Evolutionary conservation across 2,113 vertebrate genomes (phyloP).

Genomic region (Menidia beryllina): DNA sequence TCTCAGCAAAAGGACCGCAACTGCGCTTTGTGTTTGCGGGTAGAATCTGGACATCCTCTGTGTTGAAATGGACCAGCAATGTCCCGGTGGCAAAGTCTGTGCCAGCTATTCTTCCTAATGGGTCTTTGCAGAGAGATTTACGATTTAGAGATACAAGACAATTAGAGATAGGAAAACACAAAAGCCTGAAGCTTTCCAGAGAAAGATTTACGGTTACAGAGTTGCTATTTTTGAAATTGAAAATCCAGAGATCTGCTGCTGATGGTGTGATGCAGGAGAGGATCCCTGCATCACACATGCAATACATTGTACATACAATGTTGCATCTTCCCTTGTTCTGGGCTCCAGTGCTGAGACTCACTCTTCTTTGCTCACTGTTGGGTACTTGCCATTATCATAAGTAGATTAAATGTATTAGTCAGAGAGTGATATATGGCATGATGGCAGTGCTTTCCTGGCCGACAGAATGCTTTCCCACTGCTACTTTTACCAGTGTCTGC

Average conservation of each 20-base stretch:
- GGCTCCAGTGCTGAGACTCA: conserved; percentile 29
- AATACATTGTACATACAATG: conserved; percentile 44
- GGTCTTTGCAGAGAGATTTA: conserved; percentile 74
- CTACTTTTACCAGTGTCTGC: conserved; percentile 32
- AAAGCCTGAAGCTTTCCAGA: conserved; percentile 46
- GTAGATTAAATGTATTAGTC: conserved; percentile 49
- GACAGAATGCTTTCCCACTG: background rate
- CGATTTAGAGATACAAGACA: conserved; percentile 70
- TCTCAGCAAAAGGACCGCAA: conserved; percentile 33
- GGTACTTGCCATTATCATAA: conserved; percentile 39
- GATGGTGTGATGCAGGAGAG: conserved; percentile 54
- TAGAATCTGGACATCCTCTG: conserved; percentile 68
- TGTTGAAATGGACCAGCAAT: conserved; percentile 33
- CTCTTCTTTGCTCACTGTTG: conserved; percentile 55
- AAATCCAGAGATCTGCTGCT: conserved; percentile 73
- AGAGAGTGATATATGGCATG: conserved; percentile 36
- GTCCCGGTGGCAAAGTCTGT: conserved; percentile 52
- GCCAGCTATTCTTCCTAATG: conserved; percentile 75
- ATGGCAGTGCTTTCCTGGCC: conserved; percentile 29
- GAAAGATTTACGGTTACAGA: conserved; percentile 73
- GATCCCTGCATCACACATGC: too few species aligned
- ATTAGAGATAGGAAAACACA: conserved; percentile 77
- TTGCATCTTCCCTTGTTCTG: conserved; percentile 38
- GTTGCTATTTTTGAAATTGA: conserved; percentile 74
- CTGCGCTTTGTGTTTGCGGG: conserved; percentile 37